These are phyloP conservation scores for Leptinotarsa rubiginosa DNA, from an alignment of 2,888 invertebrate species.

Conservation along the genomic window DNA sequence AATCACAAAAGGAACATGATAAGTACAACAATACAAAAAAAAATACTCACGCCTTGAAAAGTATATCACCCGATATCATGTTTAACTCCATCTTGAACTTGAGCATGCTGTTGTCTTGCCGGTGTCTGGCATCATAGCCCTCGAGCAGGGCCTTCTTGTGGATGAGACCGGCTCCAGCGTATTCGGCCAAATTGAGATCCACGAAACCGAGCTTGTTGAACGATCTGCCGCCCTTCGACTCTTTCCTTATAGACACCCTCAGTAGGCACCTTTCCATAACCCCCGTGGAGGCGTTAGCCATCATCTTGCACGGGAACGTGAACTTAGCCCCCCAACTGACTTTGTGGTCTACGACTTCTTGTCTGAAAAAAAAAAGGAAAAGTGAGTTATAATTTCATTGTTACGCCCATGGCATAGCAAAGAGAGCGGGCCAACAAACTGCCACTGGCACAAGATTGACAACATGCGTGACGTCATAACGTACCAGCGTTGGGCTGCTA, in stretches of 20 bases:
- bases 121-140: constrained; percentile 91
- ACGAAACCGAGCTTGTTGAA: constrained; percentile 97
- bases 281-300: constrained; percentile 94
- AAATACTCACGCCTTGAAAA: constrained; percentile 93
- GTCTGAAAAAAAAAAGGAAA: constrained; percentile 72
- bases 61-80: constrained; percentile 94
- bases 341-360: constrained; percentile 93
- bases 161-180: constrained; percentile 91
- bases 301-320: constrained; percentile 96
- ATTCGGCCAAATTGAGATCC: constrained; percentile 96
- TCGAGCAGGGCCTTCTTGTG: constrained; percentile 91
- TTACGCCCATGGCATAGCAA: not conserved
- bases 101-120: constrained; percentile 97
- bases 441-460: too few relatives aligned
- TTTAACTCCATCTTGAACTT: constrained; percentile 91
- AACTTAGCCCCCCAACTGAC: constrained; percentile 94
- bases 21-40: not conserved
- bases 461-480: too few relatives aligned
- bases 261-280: constrained; percentile 93
- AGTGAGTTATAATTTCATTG: not conserved
- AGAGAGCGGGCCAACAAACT: too few relatives aligned
- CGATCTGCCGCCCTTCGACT: constrained; percentile 84
- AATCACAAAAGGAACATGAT: too few relatives aligned
- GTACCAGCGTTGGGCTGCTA: too few relatives aligned
- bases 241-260: constrained; percentile 95